A percentile compares a stretch with the other conserved stretches of the same genome.
phyloP scores from a whole-genome alignment of 2,888 invertebrate genomes.

The Polydrusus tereticollis region DNA sequence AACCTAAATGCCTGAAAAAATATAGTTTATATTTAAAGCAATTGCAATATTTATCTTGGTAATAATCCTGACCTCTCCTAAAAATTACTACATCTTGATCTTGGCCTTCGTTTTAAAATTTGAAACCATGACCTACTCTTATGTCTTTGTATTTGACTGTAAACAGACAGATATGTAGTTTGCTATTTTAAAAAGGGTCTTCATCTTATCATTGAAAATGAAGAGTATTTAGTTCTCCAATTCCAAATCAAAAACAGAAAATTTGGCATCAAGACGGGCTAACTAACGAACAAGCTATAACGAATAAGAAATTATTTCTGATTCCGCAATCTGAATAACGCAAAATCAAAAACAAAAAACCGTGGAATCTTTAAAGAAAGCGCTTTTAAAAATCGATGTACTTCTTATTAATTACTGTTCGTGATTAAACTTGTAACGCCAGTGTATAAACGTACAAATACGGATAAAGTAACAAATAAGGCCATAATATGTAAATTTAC shows the following conservation, averaged over 20 bases:
- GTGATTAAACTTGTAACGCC: background rate
- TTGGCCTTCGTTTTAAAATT: constrained; percentile 46
- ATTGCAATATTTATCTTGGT: background rate
- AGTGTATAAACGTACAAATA: constrained; percentile 11
- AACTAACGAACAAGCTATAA: too few relatives aligned
- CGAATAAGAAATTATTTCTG: too few relatives aligned
- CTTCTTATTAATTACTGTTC: too few relatives aligned
- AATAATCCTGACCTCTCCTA: constrained; percentile 30
- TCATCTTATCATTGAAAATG: too few relatives aligned
- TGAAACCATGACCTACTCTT: constrained; percentile 48
- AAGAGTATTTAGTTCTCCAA: too few relatives aligned
- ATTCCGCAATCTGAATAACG: too few relatives aligned
- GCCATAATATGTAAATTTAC: constrained; percentile 54
- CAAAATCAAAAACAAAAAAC: too few relatives aligned
- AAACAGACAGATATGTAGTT: background rate
- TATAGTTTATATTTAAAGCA: background rate
- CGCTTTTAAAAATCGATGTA: too few relatives aligned
- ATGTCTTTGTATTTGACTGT: background rate
- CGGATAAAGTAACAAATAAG: constrained; percentile 3
- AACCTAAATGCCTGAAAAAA: background rate
- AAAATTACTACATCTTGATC: constrained; percentile 28
- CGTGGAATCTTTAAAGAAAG: too few relatives aligned
- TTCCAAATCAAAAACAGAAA: too few relatives aligned
- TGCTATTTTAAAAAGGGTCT: background rate
- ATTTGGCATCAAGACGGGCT: too few relatives aligned